A percentile compares a stretch with the other conserved stretches of the same genome.
These are phyloP conservation scores for Rattus norvegicus DNA, from an alignment of 2,113 vertebrate genomes.

Conservation along the genomic window DNA sequence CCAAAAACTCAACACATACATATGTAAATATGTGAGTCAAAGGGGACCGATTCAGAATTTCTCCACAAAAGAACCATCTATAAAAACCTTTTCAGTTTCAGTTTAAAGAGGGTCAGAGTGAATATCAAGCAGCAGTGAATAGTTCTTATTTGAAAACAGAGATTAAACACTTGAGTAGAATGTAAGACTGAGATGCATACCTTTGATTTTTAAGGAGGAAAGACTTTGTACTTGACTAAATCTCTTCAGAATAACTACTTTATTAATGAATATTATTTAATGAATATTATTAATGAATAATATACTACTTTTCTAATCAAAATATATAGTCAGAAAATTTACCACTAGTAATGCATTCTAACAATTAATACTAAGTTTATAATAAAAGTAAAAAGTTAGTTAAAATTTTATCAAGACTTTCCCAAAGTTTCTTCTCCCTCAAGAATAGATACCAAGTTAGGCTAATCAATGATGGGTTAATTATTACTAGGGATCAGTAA, in stretches of 20 bases:
- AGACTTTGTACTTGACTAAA: not conserved
- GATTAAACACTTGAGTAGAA: not conserved
- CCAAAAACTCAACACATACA: not conserved
- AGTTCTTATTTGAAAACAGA: not conserved
- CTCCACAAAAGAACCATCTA: not conserved
- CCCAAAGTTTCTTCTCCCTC: not conserved
- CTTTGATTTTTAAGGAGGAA: not conserved
- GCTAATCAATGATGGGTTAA: too few relatives aligned
- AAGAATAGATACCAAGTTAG: not conserved
- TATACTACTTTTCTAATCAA: not conserved
- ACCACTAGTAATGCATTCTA: not conserved
- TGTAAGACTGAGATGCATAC: not conserved
- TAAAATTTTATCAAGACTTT: conserved; percentile 1
- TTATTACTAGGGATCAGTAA: too few relatives aligned
- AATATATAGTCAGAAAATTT: not conserved
- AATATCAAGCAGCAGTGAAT: not conserved
- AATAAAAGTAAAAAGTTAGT: not conserved
- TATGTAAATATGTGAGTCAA: not conserved
- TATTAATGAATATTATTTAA: too few relatives aligned
- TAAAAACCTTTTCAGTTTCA: not conserved
- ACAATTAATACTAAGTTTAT: not conserved
- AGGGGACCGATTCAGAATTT: not conserved
- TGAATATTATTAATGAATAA: not conserved
- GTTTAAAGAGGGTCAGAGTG: not conserved
- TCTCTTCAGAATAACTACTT: not conserved